These are phyloP conservation scores for Ardeotis arabs DNA, from an alignment of 2,113 vertebrate genomes.

Conservation along the genomic window DNA sequence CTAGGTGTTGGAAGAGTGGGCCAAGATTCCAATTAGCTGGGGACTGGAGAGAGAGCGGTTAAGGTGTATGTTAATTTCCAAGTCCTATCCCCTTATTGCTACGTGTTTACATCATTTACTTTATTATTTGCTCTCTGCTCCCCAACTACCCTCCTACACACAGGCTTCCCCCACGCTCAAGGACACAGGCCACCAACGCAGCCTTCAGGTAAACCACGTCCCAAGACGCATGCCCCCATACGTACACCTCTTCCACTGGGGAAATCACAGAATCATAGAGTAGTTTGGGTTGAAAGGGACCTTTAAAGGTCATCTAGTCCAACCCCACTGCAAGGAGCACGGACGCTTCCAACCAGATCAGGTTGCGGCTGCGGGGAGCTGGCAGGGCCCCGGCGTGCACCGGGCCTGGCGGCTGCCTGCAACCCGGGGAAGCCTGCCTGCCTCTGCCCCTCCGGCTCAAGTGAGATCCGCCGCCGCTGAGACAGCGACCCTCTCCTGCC, in stretches of 20 bases:
- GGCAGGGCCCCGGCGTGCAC: background rate
- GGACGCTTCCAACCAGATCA: no score
- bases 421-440: background rate
- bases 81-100: background rate
- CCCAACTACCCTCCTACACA: background rate
- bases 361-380: background rate
- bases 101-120: background rate
- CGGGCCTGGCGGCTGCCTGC: background rate
- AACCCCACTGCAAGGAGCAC: no score
- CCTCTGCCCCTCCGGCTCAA: background rate
- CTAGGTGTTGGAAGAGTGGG: fast-evolving
- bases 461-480: fast-evolving
- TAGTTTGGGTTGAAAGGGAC: no score
- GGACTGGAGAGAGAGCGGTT: fast-evolving
- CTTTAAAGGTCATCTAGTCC: no score
- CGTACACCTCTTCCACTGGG: fast-evolving
- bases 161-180: fast-evolving
- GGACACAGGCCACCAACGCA: background rate
- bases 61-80: fast-evolving
- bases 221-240: fast-evolving
- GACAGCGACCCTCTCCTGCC: background rate
- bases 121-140: background rate
- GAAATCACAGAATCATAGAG: background rate
- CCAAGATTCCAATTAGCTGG: no score
- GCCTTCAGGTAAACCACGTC: no score